Base-by-base conservation (phyloP, 2,797 vertebrate species). In the Podargus strigoides region DNA sequence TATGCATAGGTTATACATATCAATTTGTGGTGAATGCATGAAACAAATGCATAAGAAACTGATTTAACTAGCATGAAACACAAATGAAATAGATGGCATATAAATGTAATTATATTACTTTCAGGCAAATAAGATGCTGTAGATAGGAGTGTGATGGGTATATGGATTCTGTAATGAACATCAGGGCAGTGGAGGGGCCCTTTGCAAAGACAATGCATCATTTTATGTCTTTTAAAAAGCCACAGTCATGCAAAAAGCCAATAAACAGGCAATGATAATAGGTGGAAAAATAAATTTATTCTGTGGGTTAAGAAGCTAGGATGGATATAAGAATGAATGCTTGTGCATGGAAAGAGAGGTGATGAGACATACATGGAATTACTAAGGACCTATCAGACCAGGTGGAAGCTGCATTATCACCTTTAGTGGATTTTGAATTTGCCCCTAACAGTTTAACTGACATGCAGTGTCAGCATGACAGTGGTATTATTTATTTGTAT, bases 1-100 rank as follows among this genome's bases (percentile, higher is more conserved):
- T 94, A 96, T 97, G 94, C 94, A 97, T 96, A 96, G 90, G 94
- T 93, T 96, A 93, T 95, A 96, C 93, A 91, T 95, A 94, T 86
- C 92, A 91, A 94, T 96, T 95, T 95, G 90, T 96, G 96, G 90
- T 55, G 94, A 94, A 91, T 81, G 93, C 74, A 93, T 95, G 94
- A 92, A 96, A 95, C 96, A 96, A 96, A 94, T 93, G 93, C 90
- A 88, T 66, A 83, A 96, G 90, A 93, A 96, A 93, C 92, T 88
- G 89, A 94, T 93, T 95, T 95, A 96, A 96, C 92, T 91, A 95
- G 75, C 64, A 91, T 0, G 77, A 94, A 94, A 95, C 41, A 90
- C 49, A 92, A 93, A 95, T 92, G 66, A 96, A 95, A 92, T 96
- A 85, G 67, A 85, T 92, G 78, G 86, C 78, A 86, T 85, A 94